phyloP scores from a whole-genome alignment of 1,140 invertebrate species.

The Drosophila leontia region DNA sequence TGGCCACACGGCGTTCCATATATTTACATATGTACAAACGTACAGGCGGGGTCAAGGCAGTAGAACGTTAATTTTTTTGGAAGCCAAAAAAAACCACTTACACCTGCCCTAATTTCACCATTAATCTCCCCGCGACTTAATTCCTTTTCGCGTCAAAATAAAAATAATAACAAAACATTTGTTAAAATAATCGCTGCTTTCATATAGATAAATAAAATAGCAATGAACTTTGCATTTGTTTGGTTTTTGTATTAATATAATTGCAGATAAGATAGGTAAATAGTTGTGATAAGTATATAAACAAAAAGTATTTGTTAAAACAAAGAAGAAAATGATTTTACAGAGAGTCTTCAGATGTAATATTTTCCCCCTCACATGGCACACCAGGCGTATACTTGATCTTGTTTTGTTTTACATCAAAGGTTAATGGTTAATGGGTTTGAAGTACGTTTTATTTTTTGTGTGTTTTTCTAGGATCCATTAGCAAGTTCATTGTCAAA shows the following conservation, averaged over 20 bases:
- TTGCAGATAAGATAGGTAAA: constrained; percentile 15
- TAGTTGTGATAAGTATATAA: constrained; percentile 8
- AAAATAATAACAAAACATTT: constrained; percentile 39
- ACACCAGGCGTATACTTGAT: constrained; percentile 9
- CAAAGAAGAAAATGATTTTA: no score
- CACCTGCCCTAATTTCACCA: not conserved
- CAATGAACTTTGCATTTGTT: constrained; percentile 24
- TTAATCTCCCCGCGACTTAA: not conserved
- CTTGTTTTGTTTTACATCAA: constrained; percentile 5
- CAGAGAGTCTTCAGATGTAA: no score
- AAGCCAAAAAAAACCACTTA: not conserved
- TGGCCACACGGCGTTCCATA: constrained; percentile 37
- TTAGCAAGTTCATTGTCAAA: constrained; percentile 33
- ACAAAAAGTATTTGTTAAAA: not conserved
- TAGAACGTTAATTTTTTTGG: constrained; percentile 10
- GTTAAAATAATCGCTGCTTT: constrained; percentile 24
- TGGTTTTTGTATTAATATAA: constrained; percentile 2
- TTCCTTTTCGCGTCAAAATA: constrained; percentile 1
- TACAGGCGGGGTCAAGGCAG: constrained; percentile 17
- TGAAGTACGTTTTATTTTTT: constrained; percentile 13
- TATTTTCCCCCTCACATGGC: not conserved
- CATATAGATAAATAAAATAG: constrained; percentile 32
- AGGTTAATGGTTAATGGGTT: constrained; percentile 8
- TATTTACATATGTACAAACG: constrained; percentile 8
- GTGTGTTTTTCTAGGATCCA: constrained; percentile 11